These are phyloP conservation scores for Drosophila pegasa DNA, from an alignment of 2,888 invertebrate genomes.

Conservation along the genomic window DNA sequence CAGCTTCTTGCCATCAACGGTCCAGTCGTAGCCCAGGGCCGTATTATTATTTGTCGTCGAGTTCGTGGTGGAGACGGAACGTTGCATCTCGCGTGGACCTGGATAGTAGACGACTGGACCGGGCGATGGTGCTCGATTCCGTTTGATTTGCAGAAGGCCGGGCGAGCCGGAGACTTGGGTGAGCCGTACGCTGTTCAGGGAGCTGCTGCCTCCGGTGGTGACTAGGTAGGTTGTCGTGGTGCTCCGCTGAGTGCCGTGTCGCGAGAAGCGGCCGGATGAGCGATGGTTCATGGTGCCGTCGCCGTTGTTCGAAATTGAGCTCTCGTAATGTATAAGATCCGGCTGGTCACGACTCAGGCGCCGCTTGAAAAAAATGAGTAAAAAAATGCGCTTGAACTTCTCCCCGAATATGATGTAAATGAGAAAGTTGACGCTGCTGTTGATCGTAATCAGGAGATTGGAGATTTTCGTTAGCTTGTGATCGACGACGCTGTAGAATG, in stretches of 20 bases:
- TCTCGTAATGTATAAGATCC: slow-evolving; percentile 92
- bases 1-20: slow-evolving; percentile 81
- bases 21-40: slow-evolving; percentile 83
- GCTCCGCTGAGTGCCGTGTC: slow-evolving; percentile 86
- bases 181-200: slow-evolving; percentile 82
- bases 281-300: slow-evolving; percentile 88
- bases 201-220: slow-evolving; percentile 62
- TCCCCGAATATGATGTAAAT: slow-evolving; percentile 99
- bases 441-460: slow-evolving; percentile 97
- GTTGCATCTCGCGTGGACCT: slow-evolving; percentile 82
- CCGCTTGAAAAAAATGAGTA: slow-evolving; percentile 91
- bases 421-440: slow-evolving; percentile 98
- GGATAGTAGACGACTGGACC: slow-evolving; percentile 85
- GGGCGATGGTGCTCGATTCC: slow-evolving; percentile 85
- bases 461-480: slow-evolving; percentile 92
- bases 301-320: slow-evolving; percentile 92
- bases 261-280: slow-evolving; percentile 87
- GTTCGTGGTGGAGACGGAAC: slow-evolving; percentile 76
- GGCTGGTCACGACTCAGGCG: slow-evolving; percentile 88
- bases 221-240: slow-evolving; percentile 81
- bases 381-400: slow-evolving; percentile 95
- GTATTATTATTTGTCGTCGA: slow-evolving; percentile 81
- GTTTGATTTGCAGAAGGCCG: slow-evolving; percentile 82
- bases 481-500: slow-evolving; percentile 89
- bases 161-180: slow-evolving; percentile 75